These are phyloP conservation scores for Notolepis coatsorum DNA, from an alignment of 2,797 vertebrate species.

Conservation along the genomic window DNA sequence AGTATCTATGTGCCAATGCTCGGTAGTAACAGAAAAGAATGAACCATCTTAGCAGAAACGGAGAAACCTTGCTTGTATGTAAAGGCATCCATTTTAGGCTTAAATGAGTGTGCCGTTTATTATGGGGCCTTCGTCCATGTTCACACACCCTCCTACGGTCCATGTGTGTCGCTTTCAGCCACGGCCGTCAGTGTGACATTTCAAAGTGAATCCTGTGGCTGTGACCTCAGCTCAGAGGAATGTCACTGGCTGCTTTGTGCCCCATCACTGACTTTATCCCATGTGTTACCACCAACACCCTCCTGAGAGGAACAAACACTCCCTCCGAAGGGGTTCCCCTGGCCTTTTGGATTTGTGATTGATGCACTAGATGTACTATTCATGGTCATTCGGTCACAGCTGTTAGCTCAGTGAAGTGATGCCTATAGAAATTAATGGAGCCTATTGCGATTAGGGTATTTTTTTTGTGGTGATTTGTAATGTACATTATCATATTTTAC, in stretches of 20 bases:
- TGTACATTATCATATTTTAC: neutral
- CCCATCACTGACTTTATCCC: conserved; percentile 68
- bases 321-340: conserved; percentile 46
- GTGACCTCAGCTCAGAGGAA: conserved; percentile 77
- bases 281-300: conserved; percentile 69
- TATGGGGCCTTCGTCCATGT: conserved; percentile 51
- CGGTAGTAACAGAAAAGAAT: conserved; percentile 38
- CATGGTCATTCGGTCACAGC: conserved; percentile 29
- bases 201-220: conserved; percentile 69
- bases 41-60: conserved; percentile 22
- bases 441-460: neutral
- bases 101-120: conserved; percentile 30
- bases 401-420: conserved; percentile 24
- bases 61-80: conserved; percentile 52
- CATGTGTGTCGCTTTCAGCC: conserved; percentile 39
- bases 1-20: conserved; percentile 35
- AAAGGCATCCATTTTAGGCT: conserved; percentile 52
- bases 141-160: conserved; percentile 53
- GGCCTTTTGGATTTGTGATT: conserved; percentile 55
- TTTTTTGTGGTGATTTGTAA: neutral
- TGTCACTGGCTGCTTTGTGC: conserved; percentile 74
- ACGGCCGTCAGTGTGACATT: conserved; percentile 58
- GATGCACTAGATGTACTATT: conserved; percentile 48
- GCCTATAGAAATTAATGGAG: conserved; percentile 5
- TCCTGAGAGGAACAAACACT: conserved; percentile 70